Evolutionary conservation across 37 sponge, comb jelly and placozoan species (phyloP).

Genomic region (Chondrilla cf. caribensis): DNA sequence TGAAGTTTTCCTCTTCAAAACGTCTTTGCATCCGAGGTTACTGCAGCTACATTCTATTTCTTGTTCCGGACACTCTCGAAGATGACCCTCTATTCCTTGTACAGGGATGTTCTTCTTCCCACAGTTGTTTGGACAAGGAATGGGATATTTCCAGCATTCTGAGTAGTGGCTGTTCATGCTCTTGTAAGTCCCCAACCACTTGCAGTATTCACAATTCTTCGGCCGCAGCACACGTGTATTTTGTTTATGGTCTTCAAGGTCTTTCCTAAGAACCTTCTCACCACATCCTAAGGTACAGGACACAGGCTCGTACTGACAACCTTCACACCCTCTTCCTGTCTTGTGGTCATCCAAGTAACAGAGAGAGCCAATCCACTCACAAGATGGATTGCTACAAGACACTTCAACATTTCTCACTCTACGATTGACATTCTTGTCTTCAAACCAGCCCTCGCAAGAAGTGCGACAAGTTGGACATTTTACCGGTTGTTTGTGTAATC

Average conservation of each 20-base stretch:
- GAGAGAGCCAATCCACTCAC: not conserved
- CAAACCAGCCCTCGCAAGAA: not conserved
- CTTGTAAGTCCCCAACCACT: not conserved
- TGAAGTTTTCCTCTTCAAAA: not conserved
- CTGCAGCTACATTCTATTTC: not conserved
- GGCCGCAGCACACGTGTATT: not conserved
- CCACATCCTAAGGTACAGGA: not conserved
- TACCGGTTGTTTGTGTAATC: not conserved
- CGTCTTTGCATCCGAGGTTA: not conserved
- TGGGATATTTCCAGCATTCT: not conserved
- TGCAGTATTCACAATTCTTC: not conserved
- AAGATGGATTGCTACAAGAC: not conserved
- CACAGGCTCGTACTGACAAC: not conserved
- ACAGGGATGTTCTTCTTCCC: not conserved
- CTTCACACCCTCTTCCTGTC: not conserved
- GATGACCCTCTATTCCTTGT: not conserved
- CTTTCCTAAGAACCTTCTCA: not conserved
- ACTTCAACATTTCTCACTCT: not conserved
- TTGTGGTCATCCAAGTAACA: not conserved
- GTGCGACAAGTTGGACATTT: not conserved
- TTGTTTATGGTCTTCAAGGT: not conserved
- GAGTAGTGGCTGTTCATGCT: not conserved
- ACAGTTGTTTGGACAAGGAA: not conserved
- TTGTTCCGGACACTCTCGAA: not conserved
- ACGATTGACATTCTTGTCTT: not conserved